phyloP scores from a whole-genome alignment of 1,140 invertebrate genomes.

The Eumeta japonica region DNA sequence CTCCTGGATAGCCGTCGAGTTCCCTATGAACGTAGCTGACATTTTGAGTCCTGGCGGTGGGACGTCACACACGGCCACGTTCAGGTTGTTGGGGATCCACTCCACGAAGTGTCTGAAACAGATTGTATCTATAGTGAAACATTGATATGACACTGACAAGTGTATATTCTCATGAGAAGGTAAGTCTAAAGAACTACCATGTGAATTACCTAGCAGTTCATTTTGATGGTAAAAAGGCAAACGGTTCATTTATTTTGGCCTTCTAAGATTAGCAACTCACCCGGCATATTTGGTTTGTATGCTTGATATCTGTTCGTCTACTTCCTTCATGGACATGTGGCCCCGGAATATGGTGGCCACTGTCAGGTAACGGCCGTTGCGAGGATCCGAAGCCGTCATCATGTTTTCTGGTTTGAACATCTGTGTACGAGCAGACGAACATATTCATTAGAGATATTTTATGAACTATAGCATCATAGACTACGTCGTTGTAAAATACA shows the following conservation, averaged over 20 bases:
- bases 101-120: conserved; percentile 69
- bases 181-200: too few species aligned
- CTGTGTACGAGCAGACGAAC: too few species aligned
- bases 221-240: too few species aligned
- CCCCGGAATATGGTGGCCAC: conserved; percentile 77
- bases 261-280: conserved; percentile 63
- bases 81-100: conserved; percentile 81
- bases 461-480: too few species aligned
- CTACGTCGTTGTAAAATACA: too few species aligned
- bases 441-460: too few species aligned
- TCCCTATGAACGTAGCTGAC: conserved; percentile 70
- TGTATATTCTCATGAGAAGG: too few species aligned
- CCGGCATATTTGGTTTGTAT: conserved; percentile 74
- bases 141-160: background rate
- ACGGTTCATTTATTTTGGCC: background rate
- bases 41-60: conserved; percentile 68
- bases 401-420: conserved; percentile 73
- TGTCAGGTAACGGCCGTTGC: conserved; percentile 68
- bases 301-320: conserved; percentile 72
- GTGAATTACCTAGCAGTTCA: too few species aligned
- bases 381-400: conserved; percentile 65
- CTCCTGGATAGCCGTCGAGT: conserved; percentile 69
- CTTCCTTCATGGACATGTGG: conserved; percentile 83
- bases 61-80: conserved; percentile 73
- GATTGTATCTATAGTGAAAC: background rate